phyloP scores from a whole-genome alignment of 2,888 invertebrate species.

The Aphrophora alni region DNA sequence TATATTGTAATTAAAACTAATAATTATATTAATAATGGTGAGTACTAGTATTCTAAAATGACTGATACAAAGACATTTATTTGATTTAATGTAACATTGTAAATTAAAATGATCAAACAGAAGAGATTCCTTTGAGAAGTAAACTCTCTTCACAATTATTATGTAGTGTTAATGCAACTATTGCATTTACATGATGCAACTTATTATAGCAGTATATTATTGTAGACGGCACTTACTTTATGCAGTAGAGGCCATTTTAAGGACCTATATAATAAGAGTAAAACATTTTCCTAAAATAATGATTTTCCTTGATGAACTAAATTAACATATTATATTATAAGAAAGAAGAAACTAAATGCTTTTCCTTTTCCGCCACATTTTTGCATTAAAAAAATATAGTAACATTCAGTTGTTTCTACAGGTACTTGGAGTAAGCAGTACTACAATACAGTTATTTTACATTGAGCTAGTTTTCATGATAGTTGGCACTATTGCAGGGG shows the following conservation, averaged over 20 bases:
- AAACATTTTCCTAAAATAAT: not conserved
- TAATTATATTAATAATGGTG: not conserved
- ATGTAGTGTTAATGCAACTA: too few species aligned
- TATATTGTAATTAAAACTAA: too few species aligned
- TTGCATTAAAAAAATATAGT: not conserved
- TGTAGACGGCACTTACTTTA: not conserved
- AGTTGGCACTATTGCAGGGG: conserved; percentile 41
- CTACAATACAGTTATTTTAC: conserved; percentile 29
- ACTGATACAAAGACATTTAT: not conserved
- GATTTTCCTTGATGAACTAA: not conserved
- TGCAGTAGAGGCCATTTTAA: not conserved
- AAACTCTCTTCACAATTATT: not conserved
- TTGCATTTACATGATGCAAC: not conserved
- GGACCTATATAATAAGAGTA: not conserved
- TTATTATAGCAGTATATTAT: not conserved
- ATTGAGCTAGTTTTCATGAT: conserved; percentile 49
- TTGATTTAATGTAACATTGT: too few species aligned
- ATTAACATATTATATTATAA: not conserved
- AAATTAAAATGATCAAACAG: not conserved
- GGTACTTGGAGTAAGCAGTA: not conserved
- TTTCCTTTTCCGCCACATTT: not conserved
- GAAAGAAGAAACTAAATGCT: not conserved
- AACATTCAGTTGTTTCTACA: not conserved
- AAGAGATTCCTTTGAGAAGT: not conserved
- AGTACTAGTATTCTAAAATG: not conserved